Base-by-base conservation (phyloP, 2,888 invertebrate genomes). In the Schizotus pectinicornis region DNA sequence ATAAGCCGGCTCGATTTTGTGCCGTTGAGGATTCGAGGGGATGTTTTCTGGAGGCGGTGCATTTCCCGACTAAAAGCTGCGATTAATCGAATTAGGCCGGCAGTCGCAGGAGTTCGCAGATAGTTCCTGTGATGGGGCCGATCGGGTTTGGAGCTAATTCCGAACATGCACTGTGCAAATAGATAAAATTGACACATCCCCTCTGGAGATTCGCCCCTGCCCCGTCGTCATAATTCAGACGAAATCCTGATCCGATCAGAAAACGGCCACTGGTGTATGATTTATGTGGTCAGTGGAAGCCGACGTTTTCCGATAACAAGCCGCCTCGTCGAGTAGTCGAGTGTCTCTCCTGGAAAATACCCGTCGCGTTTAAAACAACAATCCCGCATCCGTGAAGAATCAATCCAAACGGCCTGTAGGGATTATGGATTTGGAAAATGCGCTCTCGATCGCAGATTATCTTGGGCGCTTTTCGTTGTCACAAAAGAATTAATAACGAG, bases 121-220 rank as follows among this genome's bases (percentile, higher is more conserved):
- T 13, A 39, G 46, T 38, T 49, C 36, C 36, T 42, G 11, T 12
- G 37, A 39, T 12, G 51, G 45, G 30, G 8, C 39, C 8, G 39
- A 35, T 36, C 22, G 22, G 41, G 52, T 47, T 52, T 52, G 52
- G 12, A 39, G 57, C 62, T 62, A 62, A 62, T 62, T 59, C 62
- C 55, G 59, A 55, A 57, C 62, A 58, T 60, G 58, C 52, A 53
- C 54, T 53, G 49, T 56, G 56, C 59, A 54, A 61, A 63, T 59
- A 63, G 63, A 63, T 61, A 63, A 63, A 63, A 61, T 59, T 59
- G 63, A 63, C 63, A 53, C 55, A 63, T 63, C 59, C 54, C 59
- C 63, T 48, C 59, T n/a, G 47, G 63, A 53, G 61, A 59, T 34
- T 30, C 14, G 63, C 57, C 55, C 50, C 45, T 30, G 43, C 59